phyloP scores from a whole-genome alignment of 2,113 vertebrate genomes.

The Mus spicilegus region DNA sequence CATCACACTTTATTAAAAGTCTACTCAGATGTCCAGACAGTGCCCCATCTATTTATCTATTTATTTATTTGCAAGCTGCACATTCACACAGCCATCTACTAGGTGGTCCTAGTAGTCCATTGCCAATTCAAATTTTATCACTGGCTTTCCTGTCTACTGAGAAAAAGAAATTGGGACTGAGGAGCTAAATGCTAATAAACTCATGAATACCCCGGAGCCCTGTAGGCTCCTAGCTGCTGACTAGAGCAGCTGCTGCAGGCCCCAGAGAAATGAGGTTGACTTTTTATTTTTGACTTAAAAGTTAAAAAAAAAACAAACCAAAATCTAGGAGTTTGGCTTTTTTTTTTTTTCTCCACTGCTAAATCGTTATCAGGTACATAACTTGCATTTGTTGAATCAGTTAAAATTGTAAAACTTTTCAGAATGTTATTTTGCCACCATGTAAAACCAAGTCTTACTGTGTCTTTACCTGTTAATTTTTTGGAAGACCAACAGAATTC shows the following conservation, averaged over 20 bases:
- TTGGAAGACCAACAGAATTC: background rate
- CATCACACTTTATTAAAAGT: background rate
- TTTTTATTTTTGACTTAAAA: constrained; percentile 20
- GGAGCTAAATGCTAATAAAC: background rate
- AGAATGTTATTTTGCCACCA: background rate
- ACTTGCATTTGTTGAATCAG: background rate
- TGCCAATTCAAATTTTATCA: background rate
- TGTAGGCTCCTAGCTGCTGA: background rate
- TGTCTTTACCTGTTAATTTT: background rate
- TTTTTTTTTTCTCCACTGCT: background rate
- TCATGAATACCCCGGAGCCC: background rate
- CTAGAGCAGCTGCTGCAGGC: background rate
- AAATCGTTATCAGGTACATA: background rate
- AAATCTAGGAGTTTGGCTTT: background rate
- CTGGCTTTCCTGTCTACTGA: background rate
- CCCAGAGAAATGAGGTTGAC: background rate
- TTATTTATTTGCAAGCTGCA: background rate
- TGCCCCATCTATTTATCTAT: background rate
- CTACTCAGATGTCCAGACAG: background rate
- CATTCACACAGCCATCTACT: background rate
- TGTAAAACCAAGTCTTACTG: background rate
- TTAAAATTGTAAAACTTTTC: background rate
- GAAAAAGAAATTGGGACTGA: background rate
- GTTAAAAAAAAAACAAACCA: too few relatives aligned
- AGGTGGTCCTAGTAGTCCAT: background rate